Percentiles rank a stretch among this genome's conserved stretches.
phyloP scores from a whole-genome alignment of 2,113 vertebrate species.

The Cyprinodon brontotheroides region DNA sequence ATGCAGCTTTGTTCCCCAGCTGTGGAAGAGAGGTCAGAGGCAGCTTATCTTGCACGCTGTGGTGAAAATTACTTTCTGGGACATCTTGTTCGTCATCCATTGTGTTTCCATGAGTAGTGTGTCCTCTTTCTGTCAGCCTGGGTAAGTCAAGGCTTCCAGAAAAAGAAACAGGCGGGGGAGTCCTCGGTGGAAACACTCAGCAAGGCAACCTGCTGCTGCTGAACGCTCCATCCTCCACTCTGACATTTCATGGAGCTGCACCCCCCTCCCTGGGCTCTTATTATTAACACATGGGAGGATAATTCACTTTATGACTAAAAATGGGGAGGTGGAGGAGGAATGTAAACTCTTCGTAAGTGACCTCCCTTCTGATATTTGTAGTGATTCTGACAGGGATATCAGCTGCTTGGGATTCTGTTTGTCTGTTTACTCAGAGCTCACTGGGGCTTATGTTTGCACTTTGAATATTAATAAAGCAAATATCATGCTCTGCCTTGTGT shows the following conservation, averaged over 20 bases:
- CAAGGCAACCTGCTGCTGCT: conserved; percentile 50
- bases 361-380: not conserved
- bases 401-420: not conserved
- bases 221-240: conserved; percentile 9
- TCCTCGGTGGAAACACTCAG: conserved; percentile 42
- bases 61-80: conserved; percentile 18
- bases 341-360: not conserved
- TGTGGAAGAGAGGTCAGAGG: conserved; percentile 24
- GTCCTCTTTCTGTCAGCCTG: conserved; percentile 59
- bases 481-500: conserved; percentile 20
- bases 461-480: conserved; percentile 45
- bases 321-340: conserved; percentile 7
- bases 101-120: conserved; percentile 50
- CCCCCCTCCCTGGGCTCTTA: conserved; percentile 21
- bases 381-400: conserved; percentile 3
- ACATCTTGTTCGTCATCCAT: conserved; percentile 36
- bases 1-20: not conserved
- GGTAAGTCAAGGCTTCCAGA: conserved; percentile 43
- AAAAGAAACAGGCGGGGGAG: conserved; percentile 38
- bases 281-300: conserved; percentile 35
- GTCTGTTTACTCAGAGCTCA: conserved; percentile 16
- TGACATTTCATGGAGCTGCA: conserved; percentile 55
- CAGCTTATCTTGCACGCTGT: not conserved
- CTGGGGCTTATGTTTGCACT: conserved; percentile 12
- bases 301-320: conserved; percentile 37